phyloP scores from a whole-genome alignment of 2,797 vertebrate genomes.

The Acrossocheilus fasciatus region DNA sequence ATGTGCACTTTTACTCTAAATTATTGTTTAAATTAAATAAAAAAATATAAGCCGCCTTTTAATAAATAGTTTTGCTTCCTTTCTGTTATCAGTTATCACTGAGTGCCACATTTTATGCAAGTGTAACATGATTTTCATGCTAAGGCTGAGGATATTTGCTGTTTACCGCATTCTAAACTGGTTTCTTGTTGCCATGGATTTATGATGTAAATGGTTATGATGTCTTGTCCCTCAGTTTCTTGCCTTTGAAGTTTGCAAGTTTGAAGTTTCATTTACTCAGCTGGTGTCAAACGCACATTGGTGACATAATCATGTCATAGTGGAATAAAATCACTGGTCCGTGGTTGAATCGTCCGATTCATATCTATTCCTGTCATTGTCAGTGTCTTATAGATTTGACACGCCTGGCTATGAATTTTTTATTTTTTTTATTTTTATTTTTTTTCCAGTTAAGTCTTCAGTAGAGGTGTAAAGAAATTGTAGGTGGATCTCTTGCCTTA shows the following conservation, averaged over 20 bases:
- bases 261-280: slow-evolving; percentile 2
- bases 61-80: neutral
- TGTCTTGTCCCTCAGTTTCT: neutral
- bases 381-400: slow-evolving; percentile 23
- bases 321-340: neutral
- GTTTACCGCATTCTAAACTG: neutral
- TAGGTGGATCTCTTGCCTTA: slow-evolving; percentile 17
- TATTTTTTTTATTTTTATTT: neutral
- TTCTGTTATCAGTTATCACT: neutral
- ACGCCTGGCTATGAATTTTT: neutral
- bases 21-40: neutral
- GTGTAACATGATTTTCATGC: neutral
- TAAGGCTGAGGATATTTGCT: neutral
- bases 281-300: neutral
- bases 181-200: neutral
- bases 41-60: neutral
- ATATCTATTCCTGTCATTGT: slow-evolving; percentile 4
- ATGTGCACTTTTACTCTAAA: neutral
- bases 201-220: neutral
- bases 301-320: slow-evolving; percentile 6
- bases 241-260: neutral
- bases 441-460: neutral
- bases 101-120: neutral
- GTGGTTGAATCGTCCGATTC: neutral
- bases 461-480: neutral